These are phyloP conservation scores for Ameiurus melas DNA, from an alignment of 2,113 vertebrate species.

Conservation along the genomic window DNA sequence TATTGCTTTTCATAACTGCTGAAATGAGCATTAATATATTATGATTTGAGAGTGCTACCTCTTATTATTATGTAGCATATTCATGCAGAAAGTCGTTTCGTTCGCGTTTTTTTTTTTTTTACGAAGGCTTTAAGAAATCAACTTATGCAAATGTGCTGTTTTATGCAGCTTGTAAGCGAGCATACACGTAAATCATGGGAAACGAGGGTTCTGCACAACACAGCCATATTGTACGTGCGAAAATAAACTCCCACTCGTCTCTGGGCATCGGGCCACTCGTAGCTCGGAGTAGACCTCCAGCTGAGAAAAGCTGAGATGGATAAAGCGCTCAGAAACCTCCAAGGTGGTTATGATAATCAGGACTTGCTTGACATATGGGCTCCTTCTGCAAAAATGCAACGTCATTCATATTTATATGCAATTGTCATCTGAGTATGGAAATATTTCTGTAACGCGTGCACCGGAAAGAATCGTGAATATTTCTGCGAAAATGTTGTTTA, in stretches of 20 bases:
- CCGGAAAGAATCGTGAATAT: not conserved
- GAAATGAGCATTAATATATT: not conserved
- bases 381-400: not conserved
- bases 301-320: not conserved
- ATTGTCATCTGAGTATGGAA: not conserved
- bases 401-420: not conserved
- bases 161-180: constrained; percentile 1
- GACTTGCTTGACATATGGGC: not conserved
- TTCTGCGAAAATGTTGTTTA: not conserved
- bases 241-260: constrained; percentile 14
- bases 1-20: not conserved
- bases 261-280: not conserved
- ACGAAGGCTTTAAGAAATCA: not conserved
- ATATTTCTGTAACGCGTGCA: not conserved
- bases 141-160: not conserved
- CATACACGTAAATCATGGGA: not conserved
- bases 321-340: not conserved
- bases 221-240: not conserved
- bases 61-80: not conserved
- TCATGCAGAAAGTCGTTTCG: not conserved
- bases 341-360: not conserved
- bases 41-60: not conserved
- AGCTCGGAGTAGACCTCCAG: not conserved
- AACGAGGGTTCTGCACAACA: not conserved
- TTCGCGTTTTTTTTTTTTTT: not conserved